Base-by-base conservation (phyloP, 2,113 vertebrate species). In the Pontoporia blainvillei region DNA sequence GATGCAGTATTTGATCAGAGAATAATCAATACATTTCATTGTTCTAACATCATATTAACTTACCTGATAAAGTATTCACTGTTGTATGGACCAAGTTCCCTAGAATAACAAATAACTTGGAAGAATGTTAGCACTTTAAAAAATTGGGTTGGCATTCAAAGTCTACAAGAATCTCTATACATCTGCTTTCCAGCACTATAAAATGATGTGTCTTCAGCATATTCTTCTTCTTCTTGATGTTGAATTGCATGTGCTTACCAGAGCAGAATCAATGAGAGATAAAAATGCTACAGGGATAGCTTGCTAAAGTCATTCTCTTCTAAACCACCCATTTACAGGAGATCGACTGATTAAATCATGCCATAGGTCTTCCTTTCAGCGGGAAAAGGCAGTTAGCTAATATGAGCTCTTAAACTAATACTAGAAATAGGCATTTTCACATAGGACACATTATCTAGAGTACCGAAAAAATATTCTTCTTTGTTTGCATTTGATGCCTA, bases 1-100 rank as follows among this genome's bases (percentile, higher is more conserved):
- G 88, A 97, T 75, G 87, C 86, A 84, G 92, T 95, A 93, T 98
- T 97, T 97, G 96, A 97, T 97, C 94, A 96, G 96, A 96, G 21
- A 18, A 21, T 85, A 97, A 97, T 96, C 97, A 96, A 97, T 92
- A 92, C 64, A 94, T 96, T 91, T 96, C 93, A 92, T 97, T 97
- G 98, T 57, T 97, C 96, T 89, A 87, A 96, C 79, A 72, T 61
- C 34, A 91, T 90, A 96, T 97, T 93, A 72, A 94, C 76, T 96
- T 90, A 95, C 85, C 95, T 92, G 96, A 97, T 95, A 36, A 78
- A 84, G 96, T 98, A 97, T 90, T 87, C 76, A 62, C 97, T 76
- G 91, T 41, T 52, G 59, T 52, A 75, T 82, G 86, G 91, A 94
- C 96, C 78, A 29, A 69, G 95, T 97, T 90, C 96, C 79, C 81